A percentile compares a stretch with the other conserved stretches of the same genome.
Evolutionary conservation across 2,888 invertebrate genomes (phyloP).

Genomic region (Drosophila prostipennis): DNA sequence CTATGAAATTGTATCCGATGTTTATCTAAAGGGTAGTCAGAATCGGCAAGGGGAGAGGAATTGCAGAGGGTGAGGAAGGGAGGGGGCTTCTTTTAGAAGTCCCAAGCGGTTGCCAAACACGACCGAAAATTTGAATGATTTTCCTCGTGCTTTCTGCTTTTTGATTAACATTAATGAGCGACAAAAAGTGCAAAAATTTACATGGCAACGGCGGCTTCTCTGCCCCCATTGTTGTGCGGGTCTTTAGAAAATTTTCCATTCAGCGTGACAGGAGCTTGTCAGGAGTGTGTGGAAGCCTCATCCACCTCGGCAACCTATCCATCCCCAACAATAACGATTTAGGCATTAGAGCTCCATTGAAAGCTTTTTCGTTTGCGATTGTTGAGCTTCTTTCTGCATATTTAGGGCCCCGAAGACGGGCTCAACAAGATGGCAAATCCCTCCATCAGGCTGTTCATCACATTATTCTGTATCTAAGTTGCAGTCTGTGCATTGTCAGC

Average conservation of each 20-base stretch:
- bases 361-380: conserved; percentile 66
- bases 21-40: conserved; percentile 52
- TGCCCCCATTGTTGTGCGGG: conserved; percentile 50
- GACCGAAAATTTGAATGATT: conserved; percentile 45
- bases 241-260: conserved; percentile 63
- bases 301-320: conserved; percentile 26
- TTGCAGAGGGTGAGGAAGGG: background rate
- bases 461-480: conserved; percentile 56
- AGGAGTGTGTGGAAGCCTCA: conserved; percentile 60
- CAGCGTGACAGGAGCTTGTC: conserved; percentile 60
- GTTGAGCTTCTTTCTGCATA: conserved; percentile 58
- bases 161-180: conserved; percentile 78
- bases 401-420: conserved; percentile 43
- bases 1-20: conserved; percentile 76
- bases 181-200: conserved; percentile 76
- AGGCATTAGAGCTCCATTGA: conserved; percentile 73
- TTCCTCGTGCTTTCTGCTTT: conserved; percentile 51
- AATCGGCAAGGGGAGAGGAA: background rate
- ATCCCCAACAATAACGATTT: conserved; percentile 63
- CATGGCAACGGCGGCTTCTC: conserved; percentile 62
- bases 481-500: conserved; percentile 69
- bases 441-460: conserved; percentile 50
- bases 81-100: conserved; percentile 30
- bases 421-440: conserved; percentile 29
- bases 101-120: conserved; percentile 36